Evolutionary conservation across 2,888 invertebrate species (phyloP), one percentile per base, ranked within the genome.

Genomic region (Parascotia fuliginaria): DNA sequence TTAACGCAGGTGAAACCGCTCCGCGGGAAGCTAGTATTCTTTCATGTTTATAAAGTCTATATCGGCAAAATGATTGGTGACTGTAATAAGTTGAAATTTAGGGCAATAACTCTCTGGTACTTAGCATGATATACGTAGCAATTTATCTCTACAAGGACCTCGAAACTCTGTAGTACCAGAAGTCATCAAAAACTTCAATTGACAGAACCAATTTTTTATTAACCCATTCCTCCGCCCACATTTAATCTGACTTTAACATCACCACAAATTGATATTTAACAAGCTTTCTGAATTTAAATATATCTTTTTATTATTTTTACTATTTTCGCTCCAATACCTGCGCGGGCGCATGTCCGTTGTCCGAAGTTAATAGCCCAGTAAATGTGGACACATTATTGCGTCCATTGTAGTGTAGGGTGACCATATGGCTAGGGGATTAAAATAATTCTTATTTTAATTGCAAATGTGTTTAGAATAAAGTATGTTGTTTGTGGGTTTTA

Each of bases 381-480:
- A 87, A 86, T 80, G 84, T 84, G 81, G 81, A 72, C 81, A 80
- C 79, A 79, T 84, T 84, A 62, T 60, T 60, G 29, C 38, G 45
- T 41, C 24, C 51, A 68, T 52, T 67, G 65, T 62, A 24, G 7
- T 0, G 19, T 70, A 75, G 70, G 75, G 80, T 80, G 73, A 76
- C 83, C 75, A 84, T 70, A 69, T 60, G 61, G 3, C 16, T 11
- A 14, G 9, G n/a, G 24, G 44, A 51, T 60, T 49, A 22, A 36
- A 53, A 54, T 59, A 55, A 46, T 55, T 63, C 48, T 48, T 19
- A 44, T 54, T 60, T 13, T 40, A 46, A 43, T 62, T 62, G 50
- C 36, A 59, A 58, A 44, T 37, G 14, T n/a, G 53, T 62, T 38
- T 44, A 47, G 28, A 7, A n/a, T 14, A 42, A 45, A 13, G 31